These are phyloP conservation scores for Nerophis lumbriciformis DNA, from an alignment of 2,113 vertebrate genomes.

Conservation along the genomic window DNA sequence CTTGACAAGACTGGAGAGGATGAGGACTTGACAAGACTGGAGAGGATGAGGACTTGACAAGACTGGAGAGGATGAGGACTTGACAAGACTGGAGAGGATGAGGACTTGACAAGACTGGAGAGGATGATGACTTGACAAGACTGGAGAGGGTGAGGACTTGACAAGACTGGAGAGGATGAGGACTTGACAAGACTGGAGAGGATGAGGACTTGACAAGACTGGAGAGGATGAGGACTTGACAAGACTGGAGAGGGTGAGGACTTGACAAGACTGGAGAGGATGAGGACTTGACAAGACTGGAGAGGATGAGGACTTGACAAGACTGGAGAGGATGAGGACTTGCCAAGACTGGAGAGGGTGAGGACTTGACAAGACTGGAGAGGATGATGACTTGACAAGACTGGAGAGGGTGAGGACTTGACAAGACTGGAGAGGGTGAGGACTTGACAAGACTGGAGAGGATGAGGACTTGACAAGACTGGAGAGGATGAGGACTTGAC, in stretches of 20 bases:
- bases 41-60: slow-evolving; percentile 9
- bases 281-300: slow-evolving; percentile 6
- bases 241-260: slow-evolving; percentile 4
- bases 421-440: slow-evolving; percentile 11
- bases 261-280: slow-evolving; percentile 15
- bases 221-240: slow-evolving; percentile 18
- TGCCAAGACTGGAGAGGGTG: slow-evolving; percentile 14
- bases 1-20: slow-evolving; percentile 15
- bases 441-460: slow-evolving; percentile 12
- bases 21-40: slow-evolving; percentile 6
- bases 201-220: slow-evolving; percentile 8
- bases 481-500: slow-evolving; percentile 9
- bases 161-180: slow-evolving; percentile 11
- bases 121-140: slow-evolving; percentile 8
- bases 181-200: slow-evolving; percentile 12
- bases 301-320: slow-evolving; percentile 18
- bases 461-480: slow-evolving; percentile 15
- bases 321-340: slow-evolving; percentile 2
- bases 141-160: slow-evolving; percentile 9
- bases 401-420: slow-evolving; percentile 1
- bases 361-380: slow-evolving; percentile 7
- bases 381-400: slow-evolving; percentile 18
- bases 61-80: slow-evolving; percentile 9
- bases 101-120: slow-evolving; percentile 9
- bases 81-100: slow-evolving; percentile 15